Conservation (phyloP, 92 coral and sea anemone genomes). For the Bergia sp. region DNA sequence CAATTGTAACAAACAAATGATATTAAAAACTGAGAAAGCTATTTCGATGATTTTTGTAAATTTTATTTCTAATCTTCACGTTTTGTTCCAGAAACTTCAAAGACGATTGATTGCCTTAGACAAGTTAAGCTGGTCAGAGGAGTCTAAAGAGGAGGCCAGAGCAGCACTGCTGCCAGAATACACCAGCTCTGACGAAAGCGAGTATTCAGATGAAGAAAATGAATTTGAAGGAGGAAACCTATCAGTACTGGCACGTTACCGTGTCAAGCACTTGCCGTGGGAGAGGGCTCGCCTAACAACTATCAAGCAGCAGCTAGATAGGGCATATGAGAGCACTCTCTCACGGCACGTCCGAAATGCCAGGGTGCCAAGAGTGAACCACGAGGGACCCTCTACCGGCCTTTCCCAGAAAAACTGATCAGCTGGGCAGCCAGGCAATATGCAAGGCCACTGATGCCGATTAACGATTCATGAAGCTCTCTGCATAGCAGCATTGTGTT, state of each 20-base stretch:
- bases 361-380: slow-evolving; percentile 24
- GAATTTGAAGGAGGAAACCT: not conserved
- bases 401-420: slow-evolving; percentile 33
- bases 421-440: slow-evolving; percentile 48
- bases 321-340: slow-evolving; percentile 33
- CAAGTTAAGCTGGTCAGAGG: not conserved
- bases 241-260: slow-evolving; percentile 5
- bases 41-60: no score
- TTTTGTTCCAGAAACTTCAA: not conserved
- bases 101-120: not conserved
- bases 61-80: no score
- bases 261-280: slow-evolving; percentile 51
- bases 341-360: slow-evolving; percentile 18
- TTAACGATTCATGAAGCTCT: not conserved
- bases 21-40: no score
- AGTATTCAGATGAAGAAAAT: slow-evolving; percentile 23
- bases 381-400: slow-evolving; percentile 25
- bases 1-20: no score
- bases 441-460: not conserved
- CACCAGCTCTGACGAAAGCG: not conserved
- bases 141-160: not conserved
- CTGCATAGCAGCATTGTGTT: not conserved
- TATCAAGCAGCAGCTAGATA: slow-evolving; percentile 41
- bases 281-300: slow-evolving; percentile 47
- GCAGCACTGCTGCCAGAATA: not conserved